Conservation (phyloP, 1,140 invertebrate genomes). For the Zaprionus capensis region DNA sequence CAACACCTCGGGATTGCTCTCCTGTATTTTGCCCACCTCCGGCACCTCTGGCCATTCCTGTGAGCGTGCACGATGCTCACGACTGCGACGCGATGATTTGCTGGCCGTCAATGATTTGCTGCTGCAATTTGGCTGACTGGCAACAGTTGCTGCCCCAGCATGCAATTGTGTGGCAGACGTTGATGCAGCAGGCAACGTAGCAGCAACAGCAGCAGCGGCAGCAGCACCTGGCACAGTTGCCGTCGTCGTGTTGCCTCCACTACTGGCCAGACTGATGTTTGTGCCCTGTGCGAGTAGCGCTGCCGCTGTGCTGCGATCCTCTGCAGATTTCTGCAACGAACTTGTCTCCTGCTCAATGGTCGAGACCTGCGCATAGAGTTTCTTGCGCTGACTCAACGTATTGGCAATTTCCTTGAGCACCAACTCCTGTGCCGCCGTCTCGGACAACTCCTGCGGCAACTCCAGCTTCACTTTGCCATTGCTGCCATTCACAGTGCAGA, state of each 20-base stretch:
- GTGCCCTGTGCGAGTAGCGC: slow-evolving; percentile 81
- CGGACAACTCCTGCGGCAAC: slow-evolving; percentile 85
- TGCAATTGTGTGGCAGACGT: slow-evolving; percentile 30
- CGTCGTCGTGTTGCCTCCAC: slow-evolving; percentile 48
- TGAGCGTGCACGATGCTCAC: slow-evolving; percentile 90
- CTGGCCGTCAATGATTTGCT: slow-evolving; percentile 58
- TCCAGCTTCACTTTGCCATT: slow-evolving; percentile 77
- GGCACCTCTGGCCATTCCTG: slow-evolving; percentile 96
- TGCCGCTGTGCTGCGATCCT: slow-evolving; percentile 87
- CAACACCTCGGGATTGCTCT: slow-evolving; percentile 94
- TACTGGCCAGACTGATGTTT: slow-evolving; percentile 76
- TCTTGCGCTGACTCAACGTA: slow-evolving; percentile 91
- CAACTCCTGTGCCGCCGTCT: slow-evolving; percentile 89
- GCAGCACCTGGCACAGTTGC: slow-evolving; percentile 9
- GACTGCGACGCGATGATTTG: slow-evolving; percentile 87
- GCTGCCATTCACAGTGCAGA: slow-evolving; percentile 28
- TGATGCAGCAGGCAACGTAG: slow-evolving; percentile 14
- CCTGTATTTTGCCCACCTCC: slow-evolving; percentile 94
- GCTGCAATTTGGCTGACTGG: slow-evolving; percentile 54
- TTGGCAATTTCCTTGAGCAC: slow-evolving; percentile 93
- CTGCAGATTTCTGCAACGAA: slow-evolving; percentile 89
- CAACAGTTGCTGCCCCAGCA: slow-evolving; percentile 1
- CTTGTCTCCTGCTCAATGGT: slow-evolving; percentile 90
- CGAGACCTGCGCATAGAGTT: slow-evolving; percentile 91
- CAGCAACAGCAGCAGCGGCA: slow-evolving; percentile 41